Conservation (phyloP, 30 jellyfish, hydroid and myxozoan genomes). For the Mastigias papua region DNA sequence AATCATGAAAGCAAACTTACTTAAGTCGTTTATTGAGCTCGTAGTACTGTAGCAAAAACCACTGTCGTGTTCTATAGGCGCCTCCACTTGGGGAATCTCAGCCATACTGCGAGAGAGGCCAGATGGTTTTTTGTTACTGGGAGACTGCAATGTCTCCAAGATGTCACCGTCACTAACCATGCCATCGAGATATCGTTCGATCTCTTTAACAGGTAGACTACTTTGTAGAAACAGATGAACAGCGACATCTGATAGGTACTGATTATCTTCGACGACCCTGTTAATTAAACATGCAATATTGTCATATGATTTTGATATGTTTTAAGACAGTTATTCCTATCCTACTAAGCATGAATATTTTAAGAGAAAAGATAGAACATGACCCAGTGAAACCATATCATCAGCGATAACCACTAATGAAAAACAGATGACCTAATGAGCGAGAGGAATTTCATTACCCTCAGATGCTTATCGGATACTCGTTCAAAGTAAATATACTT, state of each 20-base stretch:
- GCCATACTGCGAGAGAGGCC: constrained; percentile 88
- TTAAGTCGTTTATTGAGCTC: constrained; percentile 88
- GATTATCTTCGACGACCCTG: constrained; percentile 88
- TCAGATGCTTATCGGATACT: no score
- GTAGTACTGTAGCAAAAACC: constrained; percentile 98
- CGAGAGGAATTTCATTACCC: no score
- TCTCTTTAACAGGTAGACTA: constrained; percentile 79
- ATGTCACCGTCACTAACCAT: constrained; percentile 87
- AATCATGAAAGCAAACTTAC: constrained; percentile 61
- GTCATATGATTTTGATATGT: neutral
- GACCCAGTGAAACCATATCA: neutral
- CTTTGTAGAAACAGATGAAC: constrained; percentile 94
- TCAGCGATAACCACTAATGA: neutral
- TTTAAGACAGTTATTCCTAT: neutral
- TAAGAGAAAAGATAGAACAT: neutral
- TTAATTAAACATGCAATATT: neutral
- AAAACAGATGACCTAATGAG: neutral
- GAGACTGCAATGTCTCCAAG: constrained; percentile 80
- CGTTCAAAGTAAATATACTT: no score
- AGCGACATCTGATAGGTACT: constrained; percentile 92
- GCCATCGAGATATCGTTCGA: constrained; percentile 85
- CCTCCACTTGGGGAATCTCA: constrained; percentile 73
- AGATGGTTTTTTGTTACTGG: constrained; percentile 50
- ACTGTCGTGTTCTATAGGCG: constrained; percentile 83
- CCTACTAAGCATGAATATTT: neutral